A percentile compares a stretch with the other conserved stretches of the same genome.
phyloP scores from a whole-genome alignment of 2,888 invertebrate genomes.

The Tubiluchus corallicola region DNA sequence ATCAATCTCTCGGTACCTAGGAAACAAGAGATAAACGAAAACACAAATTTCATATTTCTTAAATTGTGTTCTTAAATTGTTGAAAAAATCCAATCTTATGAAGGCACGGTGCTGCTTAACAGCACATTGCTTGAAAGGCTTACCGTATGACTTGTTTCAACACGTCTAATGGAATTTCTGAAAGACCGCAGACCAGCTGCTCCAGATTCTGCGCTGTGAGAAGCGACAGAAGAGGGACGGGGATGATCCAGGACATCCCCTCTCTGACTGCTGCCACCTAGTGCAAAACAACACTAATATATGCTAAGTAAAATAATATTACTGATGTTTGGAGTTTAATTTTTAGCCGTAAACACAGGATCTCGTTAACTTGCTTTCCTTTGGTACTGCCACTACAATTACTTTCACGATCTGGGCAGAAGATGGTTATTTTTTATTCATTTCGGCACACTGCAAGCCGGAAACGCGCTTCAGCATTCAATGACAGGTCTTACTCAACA shows the following conservation, averaged over 20 bases:
- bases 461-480: too few relatives aligned
- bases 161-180: constrained; percentile 39
- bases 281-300: too few relatives aligned
- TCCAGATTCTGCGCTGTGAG: constrained; percentile 41
- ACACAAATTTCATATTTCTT: constrained; percentile 7
- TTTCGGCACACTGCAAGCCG: too few relatives aligned
- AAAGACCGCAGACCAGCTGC: constrained; percentile 42
- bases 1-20: constrained; percentile 42
- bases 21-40: too few relatives aligned
- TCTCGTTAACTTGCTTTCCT: too few relatives aligned
- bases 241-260: constrained; percentile 44
- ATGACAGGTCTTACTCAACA: too few relatives aligned
- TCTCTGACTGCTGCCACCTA: constrained; percentile 37
- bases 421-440: too few relatives aligned
- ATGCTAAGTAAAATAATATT: neutral
- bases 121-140: constrained; percentile 9
- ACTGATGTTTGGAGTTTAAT: neutral
- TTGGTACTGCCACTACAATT: too few relatives aligned
- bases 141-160: constrained; percentile 43
- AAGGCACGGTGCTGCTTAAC: too few relatives aligned
- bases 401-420: too few relatives aligned
- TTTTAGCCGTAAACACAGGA: neutral
- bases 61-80: too few relatives aligned
- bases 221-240: constrained; percentile 41
- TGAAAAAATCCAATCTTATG: too few relatives aligned